phyloP scores from a whole-genome alignment of 2,888 invertebrate species.

The Eremobia ochroleuca region DNA sequence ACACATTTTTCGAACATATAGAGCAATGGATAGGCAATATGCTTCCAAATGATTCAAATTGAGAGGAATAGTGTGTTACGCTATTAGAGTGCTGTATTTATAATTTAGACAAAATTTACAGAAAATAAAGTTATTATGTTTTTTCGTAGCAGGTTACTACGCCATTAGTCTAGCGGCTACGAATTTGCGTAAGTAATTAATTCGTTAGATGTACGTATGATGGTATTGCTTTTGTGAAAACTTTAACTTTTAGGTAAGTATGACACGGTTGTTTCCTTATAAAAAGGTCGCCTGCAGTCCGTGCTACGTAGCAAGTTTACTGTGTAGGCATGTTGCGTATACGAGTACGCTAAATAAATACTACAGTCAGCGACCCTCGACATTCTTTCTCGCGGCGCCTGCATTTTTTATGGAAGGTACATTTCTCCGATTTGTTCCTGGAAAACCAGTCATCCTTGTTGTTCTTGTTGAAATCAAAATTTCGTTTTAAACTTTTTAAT shows the following conservation, averaged over 20 bases:
- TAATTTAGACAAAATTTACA: no score
- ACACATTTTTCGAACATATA: no score
- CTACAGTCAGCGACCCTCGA: slow-evolving; percentile 47
- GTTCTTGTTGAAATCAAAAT: slow-evolving; percentile 1
- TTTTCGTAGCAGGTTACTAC: slow-evolving; percentile 42
- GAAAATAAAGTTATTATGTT: not conserved
- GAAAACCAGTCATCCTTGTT: slow-evolving; percentile 33
- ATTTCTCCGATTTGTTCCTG: slow-evolving; percentile 44
- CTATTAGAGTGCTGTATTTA: no score
- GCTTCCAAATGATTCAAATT: no score
- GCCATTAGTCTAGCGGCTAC: not conserved
- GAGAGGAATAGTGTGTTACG: no score
- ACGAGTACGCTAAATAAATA: slow-evolving; percentile 52
- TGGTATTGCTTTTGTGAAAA: not conserved
- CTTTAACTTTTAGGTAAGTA: not conserved
- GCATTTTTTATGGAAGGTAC: slow-evolving; percentile 44
- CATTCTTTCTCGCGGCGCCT: slow-evolving; percentile 48
- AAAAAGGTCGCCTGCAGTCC: slow-evolving; percentile 28
- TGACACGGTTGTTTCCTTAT: slow-evolving; percentile 21
- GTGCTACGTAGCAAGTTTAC: not conserved
- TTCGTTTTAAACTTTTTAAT: not conserved
- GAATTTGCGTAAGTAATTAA: slow-evolving; percentile 3
- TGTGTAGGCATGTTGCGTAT: slow-evolving; percentile 15
- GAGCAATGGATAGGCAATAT: no score
- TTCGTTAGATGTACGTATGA: not conserved